Evolutionary conservation across 2,888 invertebrate species (phyloP).

Genomic region (Phytoseiulus persimilis): DNA sequence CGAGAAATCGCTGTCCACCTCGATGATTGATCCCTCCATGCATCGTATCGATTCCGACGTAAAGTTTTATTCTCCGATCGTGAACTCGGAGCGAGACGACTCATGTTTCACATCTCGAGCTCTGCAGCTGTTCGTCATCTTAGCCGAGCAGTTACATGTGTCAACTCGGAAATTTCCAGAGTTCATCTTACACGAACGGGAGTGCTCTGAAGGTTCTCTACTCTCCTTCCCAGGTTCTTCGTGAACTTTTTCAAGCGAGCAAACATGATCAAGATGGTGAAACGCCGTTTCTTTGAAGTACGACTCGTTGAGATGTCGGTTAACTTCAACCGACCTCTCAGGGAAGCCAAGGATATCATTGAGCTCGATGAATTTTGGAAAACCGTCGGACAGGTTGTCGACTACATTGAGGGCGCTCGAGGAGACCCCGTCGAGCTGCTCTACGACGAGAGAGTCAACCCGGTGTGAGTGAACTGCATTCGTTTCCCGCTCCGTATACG

Average conservation of each 20-base stretch:
- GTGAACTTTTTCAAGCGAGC: neutral
- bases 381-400: neutral
- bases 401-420: neutral
- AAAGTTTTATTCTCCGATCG: no score
- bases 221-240: neutral
- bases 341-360: neutral
- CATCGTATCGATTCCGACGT: no score
- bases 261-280: neutral
- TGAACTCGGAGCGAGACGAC: no score
- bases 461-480: neutral
- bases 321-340: neutral
- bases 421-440: constrained; percentile 26
- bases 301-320: neutral
- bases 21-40: no score
- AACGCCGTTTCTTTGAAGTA: neutral
- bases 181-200: no score
- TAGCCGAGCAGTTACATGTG: no score
- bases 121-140: no score
- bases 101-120: no score
- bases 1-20: no score
- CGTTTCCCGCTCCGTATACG: no score
- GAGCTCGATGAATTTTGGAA: constrained; percentile 10
- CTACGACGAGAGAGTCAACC: constrained; percentile 6
- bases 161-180: no score
- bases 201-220: neutral